Conservation (phyloP, 2,113 vertebrate genomes). For the Hydrochoerus hydrochaeris region DNA sequence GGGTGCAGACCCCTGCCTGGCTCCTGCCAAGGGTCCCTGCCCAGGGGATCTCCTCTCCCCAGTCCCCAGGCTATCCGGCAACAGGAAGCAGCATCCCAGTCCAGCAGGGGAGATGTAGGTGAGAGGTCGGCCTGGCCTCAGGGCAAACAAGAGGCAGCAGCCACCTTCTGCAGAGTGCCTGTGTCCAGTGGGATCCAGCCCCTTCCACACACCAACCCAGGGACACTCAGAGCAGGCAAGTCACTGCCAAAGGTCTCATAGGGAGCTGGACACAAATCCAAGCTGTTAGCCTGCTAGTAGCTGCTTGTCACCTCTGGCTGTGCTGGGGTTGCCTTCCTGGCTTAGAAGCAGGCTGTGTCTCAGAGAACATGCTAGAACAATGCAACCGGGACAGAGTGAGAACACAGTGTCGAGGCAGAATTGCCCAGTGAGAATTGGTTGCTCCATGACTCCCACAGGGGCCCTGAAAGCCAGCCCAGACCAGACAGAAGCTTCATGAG, state of each 20-base stretch:
- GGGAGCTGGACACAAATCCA: background rate
- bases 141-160: conserved; percentile 40
- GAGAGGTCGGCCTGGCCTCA: conserved; percentile 70
- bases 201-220: background rate
- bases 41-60: conserved; percentile 62
- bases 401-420: background rate
- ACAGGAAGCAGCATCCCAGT: conserved; percentile 80
- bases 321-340: background rate
- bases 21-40: background rate
- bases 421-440: background rate
- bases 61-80: conserved; percentile 78
- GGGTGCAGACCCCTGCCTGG: background rate
- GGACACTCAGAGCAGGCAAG: background rate
- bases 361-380: background rate
- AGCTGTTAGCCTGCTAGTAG: background rate
- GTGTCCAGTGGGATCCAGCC: background rate
- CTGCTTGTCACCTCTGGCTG: background rate
- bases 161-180: background rate
- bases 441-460: background rate
- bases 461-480: background rate
- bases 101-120: conserved; percentile 69
- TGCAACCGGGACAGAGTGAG: background rate
- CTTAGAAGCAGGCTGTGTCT: background rate
- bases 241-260: background rate
- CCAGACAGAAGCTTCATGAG: background rate